Evolutionary conservation across 1,140 invertebrate species (phyloP).

Genomic region (Phymastichus coffea): DNA sequence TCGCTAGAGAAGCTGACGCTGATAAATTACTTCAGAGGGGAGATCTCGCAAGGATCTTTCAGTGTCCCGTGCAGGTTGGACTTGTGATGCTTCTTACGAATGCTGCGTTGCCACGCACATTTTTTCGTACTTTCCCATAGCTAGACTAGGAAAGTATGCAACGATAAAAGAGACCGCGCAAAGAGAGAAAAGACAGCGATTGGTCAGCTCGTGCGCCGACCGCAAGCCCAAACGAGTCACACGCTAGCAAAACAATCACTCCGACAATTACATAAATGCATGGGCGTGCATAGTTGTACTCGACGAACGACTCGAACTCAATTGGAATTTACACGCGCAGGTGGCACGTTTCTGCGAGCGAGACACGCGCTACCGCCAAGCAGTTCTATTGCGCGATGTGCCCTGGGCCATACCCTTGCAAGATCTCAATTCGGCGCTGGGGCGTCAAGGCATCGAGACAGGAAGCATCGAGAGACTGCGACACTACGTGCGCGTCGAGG

Average conservation of each 20-base stretch:
- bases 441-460: constrained; percentile 49
- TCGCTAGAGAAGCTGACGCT: constrained; percentile 47
- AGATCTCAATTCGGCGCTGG: constrained; percentile 51
- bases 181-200: too few species aligned
- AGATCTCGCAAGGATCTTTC: constrained; percentile 47
- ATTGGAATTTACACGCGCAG: constrained; percentile 30
- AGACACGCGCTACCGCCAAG: constrained; percentile 51
- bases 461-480: constrained; percentile 49
- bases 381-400: constrained; percentile 51
- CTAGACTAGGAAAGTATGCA: too few species aligned
- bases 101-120: too few species aligned
- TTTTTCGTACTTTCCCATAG: too few species aligned
- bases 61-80: constrained; percentile 50
- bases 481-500: constrained; percentile 55
- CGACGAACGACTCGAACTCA: too few species aligned
- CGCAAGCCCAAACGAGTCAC: too few species aligned
- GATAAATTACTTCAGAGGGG: constrained; percentile 47
- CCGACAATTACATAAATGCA: too few species aligned
- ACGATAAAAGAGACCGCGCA: too few species aligned
- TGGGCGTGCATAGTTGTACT: too few species aligned
- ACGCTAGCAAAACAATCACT: too few species aligned
- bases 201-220: too few species aligned
- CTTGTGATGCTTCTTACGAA: too few species aligned
- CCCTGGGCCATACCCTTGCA: constrained; percentile 55
- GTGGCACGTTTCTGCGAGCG: constrained; percentile 54